A percentile compares a stretch with the other conserved stretches of the same genome.
These are phyloP conservation scores for Morpho helenor DNA, from an alignment of 2,888 invertebrate species.

Conservation along the genomic window DNA sequence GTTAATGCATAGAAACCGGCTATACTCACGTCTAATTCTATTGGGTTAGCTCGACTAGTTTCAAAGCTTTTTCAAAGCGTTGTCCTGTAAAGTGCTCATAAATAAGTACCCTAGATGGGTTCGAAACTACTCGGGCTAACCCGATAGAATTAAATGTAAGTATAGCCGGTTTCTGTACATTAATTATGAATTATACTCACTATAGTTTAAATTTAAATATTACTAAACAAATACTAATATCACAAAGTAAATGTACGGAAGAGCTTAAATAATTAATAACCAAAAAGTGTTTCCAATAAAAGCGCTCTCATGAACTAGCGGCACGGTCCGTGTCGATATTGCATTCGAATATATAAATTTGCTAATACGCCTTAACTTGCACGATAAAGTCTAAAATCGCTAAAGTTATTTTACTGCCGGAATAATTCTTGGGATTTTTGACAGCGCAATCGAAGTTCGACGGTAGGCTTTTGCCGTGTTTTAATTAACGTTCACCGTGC, in stretches of 20 bases:
- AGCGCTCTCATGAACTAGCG: conserved; percentile 56
- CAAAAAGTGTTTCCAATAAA: conserved; percentile 74
- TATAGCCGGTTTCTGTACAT: too few species aligned
- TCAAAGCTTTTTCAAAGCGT: too few species aligned
- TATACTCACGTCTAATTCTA: too few species aligned
- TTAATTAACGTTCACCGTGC: conserved; percentile 62
- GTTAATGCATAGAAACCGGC: too few species aligned
- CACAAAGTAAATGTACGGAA: conserved; percentile 1
- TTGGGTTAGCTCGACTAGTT: too few species aligned
- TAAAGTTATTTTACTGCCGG: conserved; percentile 71
- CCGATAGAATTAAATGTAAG: too few species aligned
- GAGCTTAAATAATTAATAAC: conserved; percentile 64
- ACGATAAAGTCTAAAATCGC: conserved; percentile 76
- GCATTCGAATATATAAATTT: conserved; percentile 69
- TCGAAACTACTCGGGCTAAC: too few species aligned
- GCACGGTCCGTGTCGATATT: conserved; percentile 64
- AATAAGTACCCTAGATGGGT: too few species aligned
- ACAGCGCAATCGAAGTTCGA: conserved; percentile 74
- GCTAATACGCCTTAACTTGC: conserved; percentile 74
- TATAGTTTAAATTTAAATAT: too few species aligned
- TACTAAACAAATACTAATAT: too few species aligned
- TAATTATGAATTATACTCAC: too few species aligned
- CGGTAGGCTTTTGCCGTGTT: conserved; percentile 40
- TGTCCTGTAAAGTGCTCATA: too few species aligned
- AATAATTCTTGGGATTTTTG: conserved; percentile 79